Evolutionary conservation across 2,888 invertebrate species (phyloP), one percentile per base, ranked within the genome.

Genomic region (Rotaria macrura): DNA sequence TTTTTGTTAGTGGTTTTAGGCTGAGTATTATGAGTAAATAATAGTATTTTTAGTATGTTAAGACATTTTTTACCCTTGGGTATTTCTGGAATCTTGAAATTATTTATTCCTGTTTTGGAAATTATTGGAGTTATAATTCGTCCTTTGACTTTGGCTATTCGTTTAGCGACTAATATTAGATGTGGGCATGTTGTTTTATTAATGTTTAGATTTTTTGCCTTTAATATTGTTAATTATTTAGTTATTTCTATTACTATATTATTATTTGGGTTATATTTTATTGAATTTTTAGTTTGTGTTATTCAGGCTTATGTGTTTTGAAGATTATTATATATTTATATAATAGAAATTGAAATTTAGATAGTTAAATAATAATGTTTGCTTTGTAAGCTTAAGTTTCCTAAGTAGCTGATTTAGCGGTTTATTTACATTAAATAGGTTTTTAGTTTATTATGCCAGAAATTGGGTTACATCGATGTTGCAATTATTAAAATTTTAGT

Each of bases 241-340:
- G 74, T 38, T 17, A 74, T 74, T 74, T 74, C 40, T 40, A 25
- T 74, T 40, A 40, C 23, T 5, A 2, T 74, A 0, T 74, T 40
- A 40, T 74, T 74, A 74, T 40, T 74, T 74, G 74, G 74, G 0
- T 74, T 40, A 40, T 74, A 40, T 40, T 74, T 74, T 40, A 74
- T 74, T 40, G 74, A 74, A 87, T 87, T 17, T 93, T 93, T 85
- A 93, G 93, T 93, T 93, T 94, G 47, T 93, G 93, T 0, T 92
- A 92, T 88, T 92, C 94, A 91, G 93, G 93, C 0, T 88, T 94
- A 89, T 92, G 93, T 14, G 92, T 93, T 92, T 92, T 93, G 91
- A 92, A 93, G 88, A 91, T 92, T 83, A 91, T 93, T 91, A 92
- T 93, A 92, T 93, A 93, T 23, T 92, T 92, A 87, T 92, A 93